These are phyloP conservation scores for Datnioides undecimradiatus DNA, from an alignment of 2,113 vertebrate genomes.

Conservation along the genomic window DNA sequence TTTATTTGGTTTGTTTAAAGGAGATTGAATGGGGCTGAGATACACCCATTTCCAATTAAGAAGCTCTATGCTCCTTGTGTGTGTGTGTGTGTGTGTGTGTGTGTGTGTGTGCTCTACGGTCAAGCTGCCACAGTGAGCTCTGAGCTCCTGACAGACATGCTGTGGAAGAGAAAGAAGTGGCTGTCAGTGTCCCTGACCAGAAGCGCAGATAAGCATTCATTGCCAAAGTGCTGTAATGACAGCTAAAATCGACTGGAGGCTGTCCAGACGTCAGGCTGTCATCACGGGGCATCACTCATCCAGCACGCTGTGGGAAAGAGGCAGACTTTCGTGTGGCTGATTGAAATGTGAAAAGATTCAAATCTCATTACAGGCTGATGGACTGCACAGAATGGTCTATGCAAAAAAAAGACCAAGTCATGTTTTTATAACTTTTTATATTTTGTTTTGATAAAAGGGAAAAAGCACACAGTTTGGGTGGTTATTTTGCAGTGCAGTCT, in stretches of 20 bases:
- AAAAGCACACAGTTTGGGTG: too few species aligned
- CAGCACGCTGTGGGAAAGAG: not conserved
- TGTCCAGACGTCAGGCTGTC: constrained; percentile 14
- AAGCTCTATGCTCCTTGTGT: constrained; percentile 5
- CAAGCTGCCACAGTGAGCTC: not conserved
- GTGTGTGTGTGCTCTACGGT: not conserved
- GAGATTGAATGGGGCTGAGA: not conserved
- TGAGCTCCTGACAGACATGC: not conserved
- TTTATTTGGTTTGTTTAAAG: constrained; percentile 33
- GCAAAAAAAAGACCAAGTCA: not conserved
- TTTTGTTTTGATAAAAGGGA: too few species aligned
- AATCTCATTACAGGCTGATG: not conserved
- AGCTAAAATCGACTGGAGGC: constrained; percentile 24
- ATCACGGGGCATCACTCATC: constrained; percentile 27
- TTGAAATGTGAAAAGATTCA: not conserved
- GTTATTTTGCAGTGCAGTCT: not conserved
- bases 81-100: not conserved
- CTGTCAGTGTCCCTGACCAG: constrained; percentile 28
- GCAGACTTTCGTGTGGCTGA: not conserved
- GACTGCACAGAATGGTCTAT: not conserved
- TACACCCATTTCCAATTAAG: not conserved
- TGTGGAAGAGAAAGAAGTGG: constrained; percentile 2
- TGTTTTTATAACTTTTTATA: too few species aligned
- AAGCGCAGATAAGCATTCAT: constrained; percentile 7
- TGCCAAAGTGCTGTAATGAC: constrained; percentile 23